Base-by-base conservation (phyloP, 2,113 vertebrate species). In the Orientallactaga bullata region DNA sequence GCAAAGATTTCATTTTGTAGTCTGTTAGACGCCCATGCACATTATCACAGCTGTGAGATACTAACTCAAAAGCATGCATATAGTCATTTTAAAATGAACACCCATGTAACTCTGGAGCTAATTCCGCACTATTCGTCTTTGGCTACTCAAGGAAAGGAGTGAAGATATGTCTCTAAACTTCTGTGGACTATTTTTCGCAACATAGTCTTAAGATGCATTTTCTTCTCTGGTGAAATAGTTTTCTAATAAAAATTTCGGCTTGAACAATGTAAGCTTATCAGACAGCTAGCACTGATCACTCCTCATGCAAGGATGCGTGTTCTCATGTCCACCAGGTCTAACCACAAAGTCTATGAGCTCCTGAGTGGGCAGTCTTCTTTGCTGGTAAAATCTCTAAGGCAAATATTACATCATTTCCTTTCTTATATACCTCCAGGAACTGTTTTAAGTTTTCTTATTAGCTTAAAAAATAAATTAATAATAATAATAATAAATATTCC, bases 21-120 rank as follows among this genome's bases (percentile, higher is more conserved):
- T 84, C 76, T 94, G 94, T 91, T 94, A 94, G 72, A 91, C 68
- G 78, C 94, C 65, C 95, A 96, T 95, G 93, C 92, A 77, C 66
- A 92, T 80, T 68, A 78, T 80, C 68, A 91, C n/a, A 91, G 88
- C 85, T 86, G 26, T 81, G 79, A 91, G 55, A 73, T 16, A 69
- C 51, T 37, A 88, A 85, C 32, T 93, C 85, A 72, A 88, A 96
- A 81, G 30, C 95, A 94, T 92, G 92, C 95, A 90, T n/a, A 7
- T 66, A 35, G 65, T n/a, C n/a, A n/a, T 68, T 78, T 77, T 39
- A 82, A 90, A 66, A 47, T 3, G 3, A 78, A 87, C 16, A 85
- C 4, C 39, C 2, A 32, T 51, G 26, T 55, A 81, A 65, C 21
- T 30, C 51, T 5, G 26, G 66, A 72, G 28, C 9, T 61, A 77